A percentile compares a stretch with the other conserved stretches of the same genome.
Evolutionary conservation across 2,797 vertebrate genomes (phyloP).

Genomic region (Diplodus sargus): DNA sequence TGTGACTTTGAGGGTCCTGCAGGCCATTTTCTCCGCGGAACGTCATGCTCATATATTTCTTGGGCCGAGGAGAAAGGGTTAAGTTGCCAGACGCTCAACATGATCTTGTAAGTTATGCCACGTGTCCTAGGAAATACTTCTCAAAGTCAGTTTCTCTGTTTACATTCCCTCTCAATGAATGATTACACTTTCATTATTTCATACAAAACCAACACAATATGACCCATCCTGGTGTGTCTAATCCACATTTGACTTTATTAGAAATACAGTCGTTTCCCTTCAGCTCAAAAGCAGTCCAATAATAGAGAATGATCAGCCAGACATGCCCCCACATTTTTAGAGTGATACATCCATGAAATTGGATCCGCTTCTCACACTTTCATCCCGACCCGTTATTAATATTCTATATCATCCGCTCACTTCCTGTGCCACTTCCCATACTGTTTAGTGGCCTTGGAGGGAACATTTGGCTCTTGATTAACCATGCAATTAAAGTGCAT

Average conservation of each 20-base stretch:
- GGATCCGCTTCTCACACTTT: constrained; percentile 77
- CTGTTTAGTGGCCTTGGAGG: constrained; percentile 69
- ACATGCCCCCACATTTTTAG: constrained; percentile 74
- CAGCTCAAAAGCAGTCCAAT: constrained; percentile 69
- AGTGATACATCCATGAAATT: constrained; percentile 83
- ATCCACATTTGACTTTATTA: constrained; percentile 80
- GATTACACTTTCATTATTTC: constrained; percentile 75
- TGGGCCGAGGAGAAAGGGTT: constrained; percentile 41
- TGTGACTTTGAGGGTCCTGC: constrained; percentile 17
- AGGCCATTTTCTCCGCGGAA: background rate
- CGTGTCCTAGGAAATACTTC: constrained; percentile 54
- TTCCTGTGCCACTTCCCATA: constrained; percentile 56
- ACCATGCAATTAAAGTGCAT: constrained; percentile 59
- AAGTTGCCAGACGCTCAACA: constrained; percentile 26
- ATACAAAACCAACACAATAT: constrained; percentile 70
- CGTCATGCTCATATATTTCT: constrained; percentile 15
- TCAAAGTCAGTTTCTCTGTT: constrained; percentile 77
- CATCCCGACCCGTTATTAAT: constrained; percentile 74
- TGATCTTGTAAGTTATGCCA: constrained; percentile 33
- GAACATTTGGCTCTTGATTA: constrained; percentile 72
- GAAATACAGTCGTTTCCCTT: constrained; percentile 72
- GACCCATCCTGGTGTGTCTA: constrained; percentile 73
- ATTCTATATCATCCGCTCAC: constrained; percentile 73
- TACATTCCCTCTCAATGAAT: constrained; percentile 68
- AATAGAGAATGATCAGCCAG: constrained; percentile 76